A percentile compares a stretch with the other conserved stretches of the same genome.
These are phyloP conservation scores for Dendropsophus ebraccatus DNA, from an alignment of 2,113 vertebrate species.

Conservation along the genomic window DNA sequence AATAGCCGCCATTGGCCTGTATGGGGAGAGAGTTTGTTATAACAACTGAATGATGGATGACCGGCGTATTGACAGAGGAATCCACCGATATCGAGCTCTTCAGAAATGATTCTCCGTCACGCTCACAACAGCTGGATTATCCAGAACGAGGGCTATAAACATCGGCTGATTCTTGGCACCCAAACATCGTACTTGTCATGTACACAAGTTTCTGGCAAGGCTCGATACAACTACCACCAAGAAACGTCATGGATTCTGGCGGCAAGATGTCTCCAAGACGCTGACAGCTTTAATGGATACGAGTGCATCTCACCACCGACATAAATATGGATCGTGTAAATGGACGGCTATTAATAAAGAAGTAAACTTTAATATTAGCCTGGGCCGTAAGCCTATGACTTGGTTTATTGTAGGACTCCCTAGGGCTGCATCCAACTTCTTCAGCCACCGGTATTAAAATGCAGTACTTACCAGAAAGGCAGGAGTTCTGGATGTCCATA, in stretches of 20 bases:
- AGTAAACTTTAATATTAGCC: not conserved
- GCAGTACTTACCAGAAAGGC: too few species aligned
- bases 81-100: not conserved
- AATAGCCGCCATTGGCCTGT: not conserved
- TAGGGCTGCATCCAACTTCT: too few species aligned
- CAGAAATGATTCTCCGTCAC: not conserved
- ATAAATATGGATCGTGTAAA: not conserved
- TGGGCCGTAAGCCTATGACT: too few species aligned
- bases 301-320: not conserved
- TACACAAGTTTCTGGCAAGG: conserved; percentile 37
- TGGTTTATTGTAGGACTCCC: too few species aligned
- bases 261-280: not conserved
- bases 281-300: not conserved
- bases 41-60: not conserved
- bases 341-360: not conserved
- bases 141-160: conserved; percentile 23
- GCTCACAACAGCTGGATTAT: conserved; percentile 31
- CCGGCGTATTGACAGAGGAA: not conserved
- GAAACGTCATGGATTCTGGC: not conserved
- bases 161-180: not conserved
- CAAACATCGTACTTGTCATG: not conserved
- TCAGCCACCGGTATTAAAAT: too few species aligned
- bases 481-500: too few species aligned
- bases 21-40: not conserved
- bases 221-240: not conserved